Base-by-base conservation (phyloP, 2,888 invertebrate species). In the Dicycla oo region DNA sequence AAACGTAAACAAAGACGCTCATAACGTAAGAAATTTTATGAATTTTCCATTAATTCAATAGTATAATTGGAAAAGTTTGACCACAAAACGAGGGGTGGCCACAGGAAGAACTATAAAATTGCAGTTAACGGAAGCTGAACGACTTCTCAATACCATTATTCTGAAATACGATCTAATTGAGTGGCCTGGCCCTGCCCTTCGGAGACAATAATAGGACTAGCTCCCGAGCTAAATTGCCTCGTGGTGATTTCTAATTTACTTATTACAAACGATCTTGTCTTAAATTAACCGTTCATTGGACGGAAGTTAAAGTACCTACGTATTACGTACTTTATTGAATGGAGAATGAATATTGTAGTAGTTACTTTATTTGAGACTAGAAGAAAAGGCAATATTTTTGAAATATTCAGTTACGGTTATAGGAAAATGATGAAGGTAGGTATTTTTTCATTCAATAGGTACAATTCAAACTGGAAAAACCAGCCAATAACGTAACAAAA, bases 11-110 rank as follows among this genome's bases (percentile, higher is more conserved):
- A 86, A 87, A 88, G 85, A 85, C 73, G 79, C 74, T 84, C 83
- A 84, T 87, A 88, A 89, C 81, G 86, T 78, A 78, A 84, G 86
- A 86, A 89, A 89, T 90, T 90, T 91, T 87, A 87, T 88, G 87
- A 91, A 90, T 89, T 90, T 88, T 89, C 87, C 90, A 88, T 90
- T 90, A 91, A 91, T 89, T 89, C 87, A 87, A 87, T 88, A 84
- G 82, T 88, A 90, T 92, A 93, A 93, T 93, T 92, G 92, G 90
- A 88, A 93, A 93, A 93, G 89, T 93, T 93, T 82, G 88, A 86
- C 90, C 89, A 86, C 88, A 84, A 84, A 87, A 81, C 83, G 87
- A 78, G 88, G 87, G 87, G 83, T 84, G 86, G 87, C 83, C 88
- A 71, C 84, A 73, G 84, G 86, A 91, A 91, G 91, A 92, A 93